phyloP scores from a whole-genome alignment of 2,888 invertebrate genomes.

The Drosophila niveifrons region DNA sequence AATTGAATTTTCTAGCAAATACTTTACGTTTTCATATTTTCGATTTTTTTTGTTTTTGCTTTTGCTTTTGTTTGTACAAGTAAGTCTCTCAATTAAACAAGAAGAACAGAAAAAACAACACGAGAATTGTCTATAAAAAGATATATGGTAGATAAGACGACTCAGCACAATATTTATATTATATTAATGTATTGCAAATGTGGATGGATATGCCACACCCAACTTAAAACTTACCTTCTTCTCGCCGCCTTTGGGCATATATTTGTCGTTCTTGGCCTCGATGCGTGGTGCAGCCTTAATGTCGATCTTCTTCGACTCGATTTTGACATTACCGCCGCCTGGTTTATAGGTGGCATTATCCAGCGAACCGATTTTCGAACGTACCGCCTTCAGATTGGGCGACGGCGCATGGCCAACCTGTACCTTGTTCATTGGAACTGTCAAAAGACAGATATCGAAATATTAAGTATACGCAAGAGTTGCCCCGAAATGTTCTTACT shows the following conservation, averaged over 20 bases:
- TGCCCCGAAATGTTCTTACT: background rate
- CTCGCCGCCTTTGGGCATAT: constrained; percentile 94
- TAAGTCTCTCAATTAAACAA: constrained; percentile 39
- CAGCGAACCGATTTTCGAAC: constrained; percentile 96
- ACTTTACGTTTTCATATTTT: constrained; percentile 42
- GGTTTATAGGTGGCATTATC: constrained; percentile 96
- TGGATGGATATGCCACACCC: constrained; percentile 13
- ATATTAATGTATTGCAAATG: background rate
- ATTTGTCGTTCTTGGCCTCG: constrained; percentile 95
- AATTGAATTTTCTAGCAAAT: constrained; percentile 72
- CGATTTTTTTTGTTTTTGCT: constrained; percentile 18
- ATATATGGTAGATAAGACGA: constrained; percentile 28
- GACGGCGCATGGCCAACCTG: constrained; percentile 97
- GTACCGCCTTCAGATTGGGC: constrained; percentile 95
- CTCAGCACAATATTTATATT: background rate
- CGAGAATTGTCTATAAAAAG: constrained; percentile 11
- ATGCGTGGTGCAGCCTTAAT: constrained; percentile 94
- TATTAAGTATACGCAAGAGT: too few species aligned
- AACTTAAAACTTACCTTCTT: constrained; percentile 90
- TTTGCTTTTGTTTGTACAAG: constrained; percentile 29
- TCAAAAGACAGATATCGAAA: background rate
- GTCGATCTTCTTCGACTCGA: constrained; percentile 94
- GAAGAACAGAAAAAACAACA: constrained; percentile 13
- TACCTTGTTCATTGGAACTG: constrained; percentile 95
- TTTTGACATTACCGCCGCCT: constrained; percentile 94